Evolutionary conservation across 2,888 invertebrate genomes (phyloP), one percentile per base, ranked within the genome.

Genomic region (Pherbina coryleti): DNA sequence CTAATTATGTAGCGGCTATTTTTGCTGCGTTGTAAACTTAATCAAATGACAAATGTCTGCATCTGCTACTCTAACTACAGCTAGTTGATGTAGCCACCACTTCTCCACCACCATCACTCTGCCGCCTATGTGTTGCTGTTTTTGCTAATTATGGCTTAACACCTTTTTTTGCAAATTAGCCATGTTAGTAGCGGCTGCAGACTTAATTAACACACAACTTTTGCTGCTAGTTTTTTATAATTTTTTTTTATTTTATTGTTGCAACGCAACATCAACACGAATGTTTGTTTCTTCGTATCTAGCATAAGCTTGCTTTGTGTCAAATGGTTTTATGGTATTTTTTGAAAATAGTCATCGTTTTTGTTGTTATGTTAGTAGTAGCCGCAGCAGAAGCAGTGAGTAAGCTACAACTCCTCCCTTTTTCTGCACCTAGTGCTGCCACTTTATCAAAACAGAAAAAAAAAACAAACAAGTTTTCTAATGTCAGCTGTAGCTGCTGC

Each of bases 111-210:
- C 19, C n/a, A 14, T 66, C 11, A n/a, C 64, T 31, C 11, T 5
- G 62, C 62, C 11, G 25, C 19, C 8, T 5, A 7, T 9, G 22
- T 19, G 3, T 31, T 53, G 53, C 14, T 72, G 72, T 60, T 72
- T 57, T 72, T 72, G 72, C 72, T 72, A 72, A 72, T 72, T 72
- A 72, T 55, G 72, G 72, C 8, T 72, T 44, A 72, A 72, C 72
- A 72, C 72, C 57, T 72, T 37, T 72, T 57, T 44, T 69, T 25
- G 19, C 28, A 31, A 55, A 17, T 49, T 60, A 31, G 53, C 55
- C 71, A 76, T 57, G 64, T 69, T 69, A 31, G 71, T 64, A 22
- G 64, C 55, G 28, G 70, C 51, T 28, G 70, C 53, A 53, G 57
- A 77, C 67, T 55, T 77, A 76, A 66, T 66, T 55, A 28, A 77